Evolutionary conservation across 2,797 vertebrate species (phyloP).

Genomic region (Rhabdomys pumilio): DNA sequence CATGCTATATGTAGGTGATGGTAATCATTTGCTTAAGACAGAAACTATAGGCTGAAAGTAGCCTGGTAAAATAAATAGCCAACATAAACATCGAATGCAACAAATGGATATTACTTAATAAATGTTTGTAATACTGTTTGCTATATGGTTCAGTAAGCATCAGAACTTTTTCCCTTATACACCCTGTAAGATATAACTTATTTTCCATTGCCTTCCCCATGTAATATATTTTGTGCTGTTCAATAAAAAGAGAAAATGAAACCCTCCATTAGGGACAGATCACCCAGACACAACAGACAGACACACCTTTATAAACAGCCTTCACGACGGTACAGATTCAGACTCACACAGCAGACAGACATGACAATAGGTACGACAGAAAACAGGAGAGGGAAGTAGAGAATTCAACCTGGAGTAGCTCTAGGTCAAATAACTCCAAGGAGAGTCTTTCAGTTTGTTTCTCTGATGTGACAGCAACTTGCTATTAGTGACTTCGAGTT

Average conservation of each 20-base stretch:
- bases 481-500: background rate
- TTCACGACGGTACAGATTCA: background rate
- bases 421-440: background rate
- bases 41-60: background rate
- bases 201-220: background rate
- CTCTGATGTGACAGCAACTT: no score
- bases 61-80: background rate
- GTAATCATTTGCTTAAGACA: background rate
- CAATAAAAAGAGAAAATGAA: background rate
- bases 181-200: background rate
- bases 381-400: background rate
- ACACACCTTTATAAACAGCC: background rate
- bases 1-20: background rate
- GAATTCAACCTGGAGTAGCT: background rate
- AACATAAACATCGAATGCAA: background rate
- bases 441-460: background rate
- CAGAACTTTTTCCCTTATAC: background rate
- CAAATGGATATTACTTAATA: background rate
- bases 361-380: no score
- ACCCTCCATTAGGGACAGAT: no score
- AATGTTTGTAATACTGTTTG: background rate
- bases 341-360: background rate
- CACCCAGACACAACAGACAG: background rate
- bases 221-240: background rate
- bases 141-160: background rate